Evolutionary conservation across 2,113 vertebrate species (phyloP).

Genomic region (Ceyx margarethae): DNA sequence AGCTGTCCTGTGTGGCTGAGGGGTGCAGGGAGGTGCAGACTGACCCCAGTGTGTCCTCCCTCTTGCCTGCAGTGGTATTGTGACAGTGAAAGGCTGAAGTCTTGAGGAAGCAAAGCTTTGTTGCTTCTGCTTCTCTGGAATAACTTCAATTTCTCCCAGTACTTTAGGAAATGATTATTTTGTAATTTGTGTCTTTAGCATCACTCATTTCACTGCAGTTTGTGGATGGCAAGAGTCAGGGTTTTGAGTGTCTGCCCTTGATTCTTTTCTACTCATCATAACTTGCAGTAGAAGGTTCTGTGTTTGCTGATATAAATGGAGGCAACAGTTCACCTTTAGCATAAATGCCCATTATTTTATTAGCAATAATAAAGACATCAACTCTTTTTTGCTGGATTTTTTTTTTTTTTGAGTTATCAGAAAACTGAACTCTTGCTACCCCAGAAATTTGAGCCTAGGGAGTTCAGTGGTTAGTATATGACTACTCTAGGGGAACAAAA

Average conservation of each 20-base stretch:
- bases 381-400: slow-evolving; percentile 22
- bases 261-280: slow-evolving; percentile 45
- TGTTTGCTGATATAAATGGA: background rate
- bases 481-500: slow-evolving; percentile 79
- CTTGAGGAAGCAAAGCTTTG: background rate
- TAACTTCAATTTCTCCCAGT: background rate
- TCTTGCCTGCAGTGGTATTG: background rate
- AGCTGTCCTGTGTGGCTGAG: background rate
- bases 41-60: fast-evolving
- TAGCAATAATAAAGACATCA: slow-evolving; percentile 31
- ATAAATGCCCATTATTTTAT: slow-evolving; percentile 38
- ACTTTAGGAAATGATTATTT: background rate
- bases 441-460: slow-evolving; percentile 73
- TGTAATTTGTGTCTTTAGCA: background rate
- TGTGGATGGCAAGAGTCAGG: background rate
- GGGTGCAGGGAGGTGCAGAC: fast-evolving
- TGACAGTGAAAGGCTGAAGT: background rate
- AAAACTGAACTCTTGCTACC: slow-evolving; percentile 74
- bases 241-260: slow-evolving; percentile 53
- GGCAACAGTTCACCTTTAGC: background rate
- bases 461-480: slow-evolving; percentile 76
- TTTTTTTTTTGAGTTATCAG: slow-evolving; percentile 49
- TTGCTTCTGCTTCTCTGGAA: background rate
- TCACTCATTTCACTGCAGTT: background rate
- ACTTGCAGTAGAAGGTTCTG: slow-evolving; percentile 2